Percentiles rank a stretch among this genome's conserved stretches.
These are phyloP conservation scores for Machimus rusticus DNA, from an alignment of 2,888 invertebrate genomes.

Conservation along the genomic window DNA sequence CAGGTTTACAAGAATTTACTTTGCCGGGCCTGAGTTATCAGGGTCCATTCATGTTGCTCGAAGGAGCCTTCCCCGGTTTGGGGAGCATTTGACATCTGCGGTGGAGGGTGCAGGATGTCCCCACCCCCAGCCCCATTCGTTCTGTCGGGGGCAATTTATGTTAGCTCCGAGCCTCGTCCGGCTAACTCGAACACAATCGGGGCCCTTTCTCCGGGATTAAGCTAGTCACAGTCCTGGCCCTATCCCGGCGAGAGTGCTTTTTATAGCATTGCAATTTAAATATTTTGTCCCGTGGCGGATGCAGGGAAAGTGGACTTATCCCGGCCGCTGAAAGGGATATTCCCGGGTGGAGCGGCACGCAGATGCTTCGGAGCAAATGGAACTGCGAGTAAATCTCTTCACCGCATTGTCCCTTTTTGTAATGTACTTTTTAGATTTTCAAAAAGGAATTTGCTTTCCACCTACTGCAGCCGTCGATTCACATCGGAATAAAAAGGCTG, in stretches of 20 bases:
- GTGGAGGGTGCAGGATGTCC: constrained; percentile 2
- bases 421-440: neutral
- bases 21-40: constrained; percentile 14
- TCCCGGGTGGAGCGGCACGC: neutral
- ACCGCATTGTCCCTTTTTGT: neutral
- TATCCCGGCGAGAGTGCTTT: neutral
- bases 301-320: neutral
- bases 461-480: neutral
- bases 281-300: neutral
- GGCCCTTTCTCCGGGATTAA: constrained; percentile 11
- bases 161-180: neutral
- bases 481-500: neutral
- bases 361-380: neutral
- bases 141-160: constrained; percentile 11
- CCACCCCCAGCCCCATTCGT: neutral
- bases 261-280: constrained; percentile 26
- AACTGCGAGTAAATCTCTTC: neutral
- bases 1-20: constrained; percentile 32
- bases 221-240: constrained; percentile 13
- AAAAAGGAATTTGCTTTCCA: neutral
- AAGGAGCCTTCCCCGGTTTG: neutral
- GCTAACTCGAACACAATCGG: constrained; percentile 25
- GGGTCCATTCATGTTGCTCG: neutral
- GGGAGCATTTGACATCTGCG: constrained; percentile 23
- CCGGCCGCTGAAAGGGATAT: neutral